Base-by-base conservation (phyloP, 2,888 invertebrate genomes). In the Chrysolina americana region DNA sequence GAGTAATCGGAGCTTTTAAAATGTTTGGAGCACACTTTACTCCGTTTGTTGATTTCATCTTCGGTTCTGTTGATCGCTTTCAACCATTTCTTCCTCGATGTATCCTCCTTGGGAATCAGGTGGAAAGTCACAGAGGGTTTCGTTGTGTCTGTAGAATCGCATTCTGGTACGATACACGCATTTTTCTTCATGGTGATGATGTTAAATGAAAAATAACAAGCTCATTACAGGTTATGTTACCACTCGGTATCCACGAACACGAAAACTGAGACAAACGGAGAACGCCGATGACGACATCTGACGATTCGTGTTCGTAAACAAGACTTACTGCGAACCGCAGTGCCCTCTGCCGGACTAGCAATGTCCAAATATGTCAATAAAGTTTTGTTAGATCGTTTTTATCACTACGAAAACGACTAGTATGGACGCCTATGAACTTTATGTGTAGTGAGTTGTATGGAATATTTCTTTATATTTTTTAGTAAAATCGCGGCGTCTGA, bases 11-110 rank as follows among this genome's bases (percentile, higher is more conserved):
- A 68, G 19, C 65, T 76, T 59, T 73, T 73, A 69, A 79, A 79
- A 74, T 79, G 79, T 66, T 73, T 77, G 36, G 76, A 78, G 73
- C 79, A 79, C 65, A 79, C 76, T 76, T 70, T 75, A 28, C 76
- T 73, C 41, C 76, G 78, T 75, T 79, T 79, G 65, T 74, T 69
- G 68, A 79, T 63, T 71, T 79, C 78, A 53, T 68, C 73, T 68
- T 79, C 78, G 15, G 73, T 74, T 41, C 71, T 74, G 44, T 76
- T 96, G 65, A 96, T 93, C 13, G 96, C 90, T 81, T 89, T 92
- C 41, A 92, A 81, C 74, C 78, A 76, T 64, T 74, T 75, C 62
- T 65, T 69, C 80, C 84, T 88, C 56, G 71, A 19, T 79, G 79
- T 87, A 82, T 80, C 85, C 81, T 82, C 86, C 41, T 76, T 77